phyloP scores from a whole-genome alignment of 2,113 vertebrate species.

The Scartelaos histophorus region DNA sequence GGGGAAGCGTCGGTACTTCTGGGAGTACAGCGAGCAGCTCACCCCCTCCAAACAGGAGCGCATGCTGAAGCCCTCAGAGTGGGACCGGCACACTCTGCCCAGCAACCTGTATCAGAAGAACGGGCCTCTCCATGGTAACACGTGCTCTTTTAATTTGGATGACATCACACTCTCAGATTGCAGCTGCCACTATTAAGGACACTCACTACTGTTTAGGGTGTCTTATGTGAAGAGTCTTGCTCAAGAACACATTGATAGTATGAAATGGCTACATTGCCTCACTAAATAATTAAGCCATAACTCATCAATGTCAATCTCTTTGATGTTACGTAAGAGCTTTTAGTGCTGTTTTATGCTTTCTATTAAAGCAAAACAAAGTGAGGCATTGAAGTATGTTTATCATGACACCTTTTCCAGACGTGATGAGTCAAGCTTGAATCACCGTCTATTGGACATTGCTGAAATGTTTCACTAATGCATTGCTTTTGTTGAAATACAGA shows the following conservation, averaged over 20 bases:
- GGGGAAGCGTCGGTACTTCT: slow-evolving; percentile 95
- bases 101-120: slow-evolving; percentile 99
- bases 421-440: too few species aligned
- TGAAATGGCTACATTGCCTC: neutral
- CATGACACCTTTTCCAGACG: too few species aligned
- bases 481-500: neutral
- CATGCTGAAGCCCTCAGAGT: slow-evolving; percentile 93
- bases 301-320: too few species aligned
- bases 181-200: too few species aligned
- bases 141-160: neutral
- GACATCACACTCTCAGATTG: neutral
- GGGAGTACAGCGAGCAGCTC: slow-evolving; percentile 98
- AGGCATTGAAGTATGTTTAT: too few species aligned
- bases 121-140: slow-evolving; percentile 81
- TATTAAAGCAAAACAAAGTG: too few species aligned
- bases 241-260: neutral
- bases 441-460: too few species aligned
- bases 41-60: slow-evolving; percentile 91
- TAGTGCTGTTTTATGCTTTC: too few species aligned
- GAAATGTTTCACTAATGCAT: neutral
- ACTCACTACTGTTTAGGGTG: neutral
- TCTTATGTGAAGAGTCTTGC: neutral
- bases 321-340: too few species aligned
- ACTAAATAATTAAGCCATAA: neutral
- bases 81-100: slow-evolving; percentile 93